Base-by-base conservation (phyloP, 2,797 vertebrate genomes). In the Picus viridis region DNA sequence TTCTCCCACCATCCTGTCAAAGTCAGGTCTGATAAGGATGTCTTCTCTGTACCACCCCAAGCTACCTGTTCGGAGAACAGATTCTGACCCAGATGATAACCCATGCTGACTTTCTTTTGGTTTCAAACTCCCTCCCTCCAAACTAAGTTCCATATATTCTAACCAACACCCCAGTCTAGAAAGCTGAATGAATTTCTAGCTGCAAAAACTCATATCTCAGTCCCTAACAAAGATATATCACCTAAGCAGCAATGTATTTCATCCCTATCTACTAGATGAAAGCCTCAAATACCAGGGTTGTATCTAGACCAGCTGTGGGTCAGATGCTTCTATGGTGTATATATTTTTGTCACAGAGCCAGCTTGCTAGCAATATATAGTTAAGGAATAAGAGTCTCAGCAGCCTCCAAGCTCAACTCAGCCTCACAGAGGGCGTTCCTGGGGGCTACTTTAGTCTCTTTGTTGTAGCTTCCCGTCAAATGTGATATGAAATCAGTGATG, bases 401-500 rank as follows among this genome's bases (percentile, higher is more conserved):
- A 71, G 39, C 45, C 58, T 74, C 41, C 83, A 47, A 92, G 23
- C 30, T 90, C 68, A 89, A 83, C 17, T 9, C 0, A 0, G 72
- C 65, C 57, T 76, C 71, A 51, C 3, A 4, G 62, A 80, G 26
- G 65, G 20, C 47, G 26, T 90, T 90, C 86, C 65, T 71, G 23
- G 39, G 23, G 17, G 72, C n/a, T 83, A 22, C 68, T 94, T 93
- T 86, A 47, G 92, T 83, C 62, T 71, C 23, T 89, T 62, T 77
- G 32, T 90, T 94, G 79, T 80, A 80, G n/a, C 62, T 77, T 89
- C 70, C 62, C 83, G 70, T 85, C 79, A 92, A 87, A 80, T 20
- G 9, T 69, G 79, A 53, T 85, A 79, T 59, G 27, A 93, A 95
- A 89, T 85, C 76, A 85, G 30, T 72, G 87, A 94, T 69, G 87